Conservation (phyloP, 2,113 vertebrate species). For the Acrocephalus kingi region DNA sequence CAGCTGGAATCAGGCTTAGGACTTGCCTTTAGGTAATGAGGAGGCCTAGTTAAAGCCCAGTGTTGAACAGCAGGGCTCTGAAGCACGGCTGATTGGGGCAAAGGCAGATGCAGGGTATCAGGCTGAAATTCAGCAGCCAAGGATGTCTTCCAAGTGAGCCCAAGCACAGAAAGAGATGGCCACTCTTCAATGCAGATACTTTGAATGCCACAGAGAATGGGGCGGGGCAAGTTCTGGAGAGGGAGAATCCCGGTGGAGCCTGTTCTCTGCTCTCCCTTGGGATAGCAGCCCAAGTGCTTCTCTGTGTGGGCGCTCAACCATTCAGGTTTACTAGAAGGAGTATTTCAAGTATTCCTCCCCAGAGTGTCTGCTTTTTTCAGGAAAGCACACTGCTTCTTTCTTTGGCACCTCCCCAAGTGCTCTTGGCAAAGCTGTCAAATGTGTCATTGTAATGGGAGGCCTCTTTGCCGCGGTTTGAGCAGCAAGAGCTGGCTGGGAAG, state of each 20-base stretch:
- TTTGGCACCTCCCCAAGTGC: slow-evolving; percentile 47
- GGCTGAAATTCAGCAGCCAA: background rate
- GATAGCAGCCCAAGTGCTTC: background rate
- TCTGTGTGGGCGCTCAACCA: background rate
- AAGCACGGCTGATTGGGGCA: background rate
- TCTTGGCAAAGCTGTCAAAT: slow-evolving; percentile 66
- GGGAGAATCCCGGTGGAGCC: background rate
- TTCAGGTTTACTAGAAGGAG: slow-evolving; percentile 49
- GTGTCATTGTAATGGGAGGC: slow-evolving; percentile 60
- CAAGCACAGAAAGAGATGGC: background rate
- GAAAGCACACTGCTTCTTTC: background rate
- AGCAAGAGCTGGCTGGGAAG: slow-evolving; percentile 49
- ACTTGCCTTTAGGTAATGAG: background rate
- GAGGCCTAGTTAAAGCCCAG: background rate
- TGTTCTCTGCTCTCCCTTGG: background rate
- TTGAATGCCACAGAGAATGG: background rate
- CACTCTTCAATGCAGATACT: background rate
- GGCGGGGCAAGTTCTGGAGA: background rate
- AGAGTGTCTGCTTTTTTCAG: slow-evolving; percentile 22
- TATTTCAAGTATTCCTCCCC: slow-evolving; percentile 43
- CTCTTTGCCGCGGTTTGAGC: slow-evolving; percentile 43
- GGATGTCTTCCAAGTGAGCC: background rate
- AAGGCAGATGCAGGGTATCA: background rate
- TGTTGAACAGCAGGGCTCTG: background rate
- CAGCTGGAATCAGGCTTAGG: background rate